Evolutionary conservation across 2,888 invertebrate species (phyloP), one percentile per base, ranked within the genome.

Genomic region (Drymonia ruficornis): DNA sequence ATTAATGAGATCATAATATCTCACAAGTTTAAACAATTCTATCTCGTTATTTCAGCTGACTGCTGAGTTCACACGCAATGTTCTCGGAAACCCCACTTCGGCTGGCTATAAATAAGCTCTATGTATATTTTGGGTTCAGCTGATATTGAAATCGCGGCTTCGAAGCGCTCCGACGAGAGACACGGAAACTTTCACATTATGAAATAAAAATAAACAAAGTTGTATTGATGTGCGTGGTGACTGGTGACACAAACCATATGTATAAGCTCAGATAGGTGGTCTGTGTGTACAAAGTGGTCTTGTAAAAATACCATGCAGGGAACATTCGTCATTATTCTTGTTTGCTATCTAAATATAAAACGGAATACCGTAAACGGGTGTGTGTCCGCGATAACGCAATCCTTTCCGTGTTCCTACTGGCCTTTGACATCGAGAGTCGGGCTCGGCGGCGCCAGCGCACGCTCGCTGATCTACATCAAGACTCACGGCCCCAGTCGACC

Each of bases 401-500:
- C 56, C 56, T 69, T 63, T 61, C 61, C 53, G 55, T 55, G 50
- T 19, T 53, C 46, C 53, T 54, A 50, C 49, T 67, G 69, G 68
- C 74, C 76, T 74, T 67, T 75, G 76, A 75, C 76, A 69, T 62
- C 52, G 52, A 58, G 59, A 4, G 11, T 13, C 13, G 13, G 57
- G 56, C 52, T 52, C 61, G 65, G 63, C 75, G 70, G 70, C 64
- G 57, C 43, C 53, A 42, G 52, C 50, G 45, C 23, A 45, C 59
- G 55, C 56, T 61, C 60, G 55, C 67, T 69, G 77, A 80, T 80
- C 65, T 66, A 55, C 74, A 81, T 78, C 79, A 67, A 63, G 48
- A 52, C 61, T 67, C 70, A 70, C 66, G 66, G 64, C 51, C 60
- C 55, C 56, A 50, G 63, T 61, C 61, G 55, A 50, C 53, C 52